Evolutionary conservation across 2,113 vertebrate genomes (phyloP), one percentile per base, ranked within the genome.

Genomic region (Atractosteus spatula): DNA sequence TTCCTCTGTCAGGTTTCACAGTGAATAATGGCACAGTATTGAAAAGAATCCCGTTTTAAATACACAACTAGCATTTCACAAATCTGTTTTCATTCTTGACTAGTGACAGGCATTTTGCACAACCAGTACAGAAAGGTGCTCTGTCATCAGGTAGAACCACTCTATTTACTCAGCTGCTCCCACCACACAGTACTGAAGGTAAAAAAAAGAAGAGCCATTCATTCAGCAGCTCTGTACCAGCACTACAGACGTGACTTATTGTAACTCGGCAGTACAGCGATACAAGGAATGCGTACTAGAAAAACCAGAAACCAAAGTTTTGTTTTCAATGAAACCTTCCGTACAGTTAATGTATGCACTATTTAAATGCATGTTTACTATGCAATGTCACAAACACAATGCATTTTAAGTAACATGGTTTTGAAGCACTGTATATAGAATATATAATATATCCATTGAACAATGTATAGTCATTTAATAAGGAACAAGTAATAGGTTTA

Each of bases 141-240:
- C 4, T 59, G 57, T 59, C 57, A 59, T 59, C 57, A 59, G 57
- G 57, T 59, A 59, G 4, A 59, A n/a, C 1, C 5, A 8, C 57
- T n/a, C 12, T 59, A 59, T 59, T 59, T 7, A 59, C 57, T 59
- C 57, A 14, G 57, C 57, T 59, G 57, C 57, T 59, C 57, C n/a
- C 12, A 16, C 10, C 57, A 59, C 13, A n/a, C 57, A 59, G 57
- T n/a, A 13, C 11, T 59, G 14, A n/a, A 59, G 10, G 14, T 59
- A 59, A 1, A 59, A 59, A 16, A 13, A 11, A 29, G 29, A 29
- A 29, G 29, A 29, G 29, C 29, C 29, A 59, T 5, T 14, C 57
- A n/a, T 17, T 59, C 14, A 29, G 57, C 14, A 59, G 47, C 14
- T 11, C 14, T 59, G 10, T 13, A 59, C 13, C n/a, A 16, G n/a